Evolutionary conservation across 2,888 invertebrate genomes (phyloP), one percentile per base, ranked within the genome.

Genomic region (Brachylomia viminalis): DNA sequence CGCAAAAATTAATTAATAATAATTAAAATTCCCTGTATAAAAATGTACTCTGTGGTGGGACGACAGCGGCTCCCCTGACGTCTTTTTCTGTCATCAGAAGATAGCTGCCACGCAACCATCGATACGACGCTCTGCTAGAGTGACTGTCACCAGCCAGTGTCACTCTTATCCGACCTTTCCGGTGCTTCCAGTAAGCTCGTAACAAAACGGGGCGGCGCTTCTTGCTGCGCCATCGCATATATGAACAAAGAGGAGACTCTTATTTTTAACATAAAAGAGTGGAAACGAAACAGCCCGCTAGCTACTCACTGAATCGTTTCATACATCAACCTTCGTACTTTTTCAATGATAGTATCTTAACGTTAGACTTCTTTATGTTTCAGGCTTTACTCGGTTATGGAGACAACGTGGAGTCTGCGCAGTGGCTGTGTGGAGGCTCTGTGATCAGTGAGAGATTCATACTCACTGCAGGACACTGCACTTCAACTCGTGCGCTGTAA

Each of bases 381-480:
- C 69, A 86, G 86, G 86, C 79, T 7, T 56, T 88, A 59, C 13
- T 87, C 13, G 87, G 87, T 3, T 87, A 77, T 11, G 87, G 87
- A 15, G 71, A 70, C 0, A 56, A 70, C 8, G 75, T 56, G 30
- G 56, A 75, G 0, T 73, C 79, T 17, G 86, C 88, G 20, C 72
- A 83, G 27, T 91, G 92, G 92, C 72, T 91, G 15, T 91, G 88
- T 1, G 92, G 89, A 2, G 92, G 92, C 0, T 81, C 91, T 2
- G 83, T 92, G 11, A 87, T 92, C 75, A 92, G 90, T 66, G 88
- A 90, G 54, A 77, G 78, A 67, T 92, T 83, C 54, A 87, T 92
- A 6, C 77, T 92, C n/a, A 91, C 92, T 0, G 92, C 92, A 0
- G 90, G 66, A 2, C 87, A 83, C 54, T 88, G 79, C 42, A 59